Evolutionary conservation across 2,888 invertebrate genomes (phyloP), one percentile per base, ranked within the genome.

Genomic region (Acanthosepion pharaonis): DNA sequence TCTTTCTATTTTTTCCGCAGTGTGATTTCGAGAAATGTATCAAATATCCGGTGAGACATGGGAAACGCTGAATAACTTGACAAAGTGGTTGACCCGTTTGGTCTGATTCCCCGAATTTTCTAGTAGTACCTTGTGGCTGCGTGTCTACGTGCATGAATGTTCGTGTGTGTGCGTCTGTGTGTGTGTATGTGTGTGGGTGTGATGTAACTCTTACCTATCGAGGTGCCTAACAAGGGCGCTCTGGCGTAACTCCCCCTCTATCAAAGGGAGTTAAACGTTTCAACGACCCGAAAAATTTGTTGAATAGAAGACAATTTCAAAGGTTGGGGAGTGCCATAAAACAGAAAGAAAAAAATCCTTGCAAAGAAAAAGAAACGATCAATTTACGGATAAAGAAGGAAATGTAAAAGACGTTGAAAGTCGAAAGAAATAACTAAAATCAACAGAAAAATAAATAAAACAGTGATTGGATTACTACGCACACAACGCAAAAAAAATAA

Each of bases 201-300:
- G 11, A 33, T 78, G n/a, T n/a, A n/a, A 78, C 18, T 18, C 64
- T 23, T 64, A 28, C 0, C 64, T 64, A 64, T 64, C 18, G 78
- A n/a, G 23, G 1, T 78, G 78, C n/a, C 11, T 78, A 78, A 78
- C 28, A 78, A 78, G n/a, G 11, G 33, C 78, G 33, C n/a, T 78
- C n/a, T 78, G 78, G 11, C n/a, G 78, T 78, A 78, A 78, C 78
- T 78, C 78, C 78, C n/a, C 78, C 23, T n/a, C n/a, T 9, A 78
- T 78, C 78, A n/a, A n/a, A n/a, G n/a, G 33, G 78, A 78, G 78
- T 78, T n/a, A 78, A 78, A 78, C 78, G 78, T 78, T 78, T 78
- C 78, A 78, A n/a, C 78, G 78, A 78, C 78, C 78, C 78, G 78
- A n/a, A n/a, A 78, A 78, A 78, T 33, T 78, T 78, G 78, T 23